Evolutionary conservation across 1,140 invertebrate species (phyloP).

Genomic region (Semibalanus balanoides): DNA sequence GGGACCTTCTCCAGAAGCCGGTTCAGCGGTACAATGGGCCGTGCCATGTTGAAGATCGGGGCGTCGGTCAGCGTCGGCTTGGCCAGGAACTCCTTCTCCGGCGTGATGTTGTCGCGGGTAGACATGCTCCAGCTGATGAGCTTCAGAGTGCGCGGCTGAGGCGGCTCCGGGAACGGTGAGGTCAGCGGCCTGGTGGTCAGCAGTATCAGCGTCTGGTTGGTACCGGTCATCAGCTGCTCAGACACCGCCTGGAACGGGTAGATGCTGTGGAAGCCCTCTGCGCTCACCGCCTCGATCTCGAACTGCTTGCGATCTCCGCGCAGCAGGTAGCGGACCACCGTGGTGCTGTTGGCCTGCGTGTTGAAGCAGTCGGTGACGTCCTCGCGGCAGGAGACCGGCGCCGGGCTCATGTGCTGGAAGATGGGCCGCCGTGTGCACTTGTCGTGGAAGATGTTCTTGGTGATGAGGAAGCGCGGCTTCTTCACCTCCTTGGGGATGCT

Average conservation of each 20-base stretch:
- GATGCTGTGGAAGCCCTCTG: neutral
- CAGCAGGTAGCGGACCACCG: neutral
- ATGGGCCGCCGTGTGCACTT: constrained; percentile 41
- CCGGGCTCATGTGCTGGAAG: constrained; percentile 34
- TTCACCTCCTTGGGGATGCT: constrained; percentile 11
- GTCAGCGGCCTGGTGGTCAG: neutral
- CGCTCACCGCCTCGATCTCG: neutral
- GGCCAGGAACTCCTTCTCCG: neutral
- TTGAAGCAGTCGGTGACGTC: constrained; percentile 11
- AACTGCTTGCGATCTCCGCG: neutral
- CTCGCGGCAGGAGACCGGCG: constrained; percentile 4
- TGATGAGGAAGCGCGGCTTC: constrained; percentile 37
- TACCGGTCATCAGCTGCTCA: neutral
- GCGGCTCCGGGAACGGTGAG: neutral
- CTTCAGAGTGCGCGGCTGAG: neutral
- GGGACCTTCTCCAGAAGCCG: neutral
- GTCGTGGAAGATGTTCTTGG: constrained; percentile 48
- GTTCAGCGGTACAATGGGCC: neutral
- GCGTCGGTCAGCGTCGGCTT: neutral
- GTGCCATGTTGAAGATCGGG: neutral
- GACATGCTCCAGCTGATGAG: neutral
- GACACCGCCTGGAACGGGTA: neutral
- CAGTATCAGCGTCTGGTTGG: neutral
- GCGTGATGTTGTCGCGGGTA: neutral
- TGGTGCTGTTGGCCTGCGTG: constrained; percentile 8